Evolutionary conservation across 1,140 invertebrate species (phyloP), one percentile per base, ranked within the genome.

Genomic region (Ceratina australensis): DNA sequence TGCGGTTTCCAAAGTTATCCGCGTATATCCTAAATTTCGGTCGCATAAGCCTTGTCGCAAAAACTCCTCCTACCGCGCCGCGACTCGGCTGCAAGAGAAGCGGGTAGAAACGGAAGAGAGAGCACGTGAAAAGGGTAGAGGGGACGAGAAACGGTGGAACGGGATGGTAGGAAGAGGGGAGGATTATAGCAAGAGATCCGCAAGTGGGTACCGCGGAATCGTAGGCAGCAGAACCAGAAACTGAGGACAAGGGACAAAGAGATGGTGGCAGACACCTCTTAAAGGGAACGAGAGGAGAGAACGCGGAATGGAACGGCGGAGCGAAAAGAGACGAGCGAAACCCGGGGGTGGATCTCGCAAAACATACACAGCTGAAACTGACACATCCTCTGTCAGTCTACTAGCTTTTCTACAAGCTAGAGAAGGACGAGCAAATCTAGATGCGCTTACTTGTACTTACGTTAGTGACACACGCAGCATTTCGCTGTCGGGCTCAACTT

Each of bases 351-450:
- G 83, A 66, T 78, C 80, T 85, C 65, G 84, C 83, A 86, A 86
- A 86, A 86, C 84, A 78, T 77, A 83, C 77, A 80, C 77, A 79
- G 83, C 84, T 86, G 84, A 86, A 83, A 47, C 77, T 86, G 84
- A 86, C 84, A 86, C 83, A 78, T 86, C 78, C 84, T 85, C 84
- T 79, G 65, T 56, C 83, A 81, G 82, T 71, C 82, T 84, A 73
- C 80, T 84, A 57, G 83, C 75, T 85, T 85, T 85, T 85, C 84
- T 74, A 80, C 60, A 64, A 79, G 64, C 76, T 66, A 67, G 72
- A 82, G 63, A 78, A 73, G 76, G 81, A 76, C 57, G 78, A 79
- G 84, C 81, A 87, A 89, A 87, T 89, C 88, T 86, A 87, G 85
- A 87, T 42, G 33, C 80, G 84, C 85, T 88, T 88, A 89, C 86